Evolutionary conservation across 1,140 invertebrate species (phyloP), one percentile per base, ranked within the genome.

Genomic region (Contarinia nasturtii): DNA sequence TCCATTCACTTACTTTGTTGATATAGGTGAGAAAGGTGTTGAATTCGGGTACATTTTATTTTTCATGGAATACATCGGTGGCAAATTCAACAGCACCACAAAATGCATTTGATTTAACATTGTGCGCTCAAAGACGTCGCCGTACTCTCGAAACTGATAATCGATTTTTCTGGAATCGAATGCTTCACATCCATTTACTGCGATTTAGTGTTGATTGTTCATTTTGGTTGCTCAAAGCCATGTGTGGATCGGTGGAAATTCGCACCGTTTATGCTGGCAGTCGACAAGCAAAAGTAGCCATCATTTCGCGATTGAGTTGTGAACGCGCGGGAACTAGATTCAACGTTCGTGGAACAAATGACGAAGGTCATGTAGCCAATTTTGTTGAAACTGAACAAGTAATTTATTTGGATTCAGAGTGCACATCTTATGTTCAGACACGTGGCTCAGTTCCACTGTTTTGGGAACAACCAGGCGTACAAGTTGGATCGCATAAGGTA

Each of bases 351-450:
- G 96, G 96, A n/a, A 87, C 82, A 34, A 97, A 99, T 68, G 95
- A 99, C 70, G 89, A 96, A 64, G 96, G 96, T 0, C 86, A 96
- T 71, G 95, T 98, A 33, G 96, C 96, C 2, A 99, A 99, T 72
- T 98, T 98, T 75, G 93, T 98, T 10, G 96, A 99, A 75, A 98
- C 94, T 1, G 96, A 99, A 68, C 96, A 98, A 70, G 77, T 86
- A 1, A 87, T 94, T 50, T 90, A 80, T 58, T 70, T 97, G 52
- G 91, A 97, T 61, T 80, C 86, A 55, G 83, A 86, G 57, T 71
- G 86, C 1, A 75, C 81, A 4, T 87, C 85, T 11, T 86, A 82
- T 58, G 61, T 90, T 5, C 86, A 89, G 65, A 96, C 89, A 0
- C 74, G 95, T 54, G 95, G 95, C 1, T 98, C 93, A 0, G 91